A percentile compares a stretch with the other conserved stretches of the same genome.
Evolutionary conservation across 35 echinoderm and acorn worm genomes (phyloP).

Genomic region (Apostichopus californicus): DNA sequence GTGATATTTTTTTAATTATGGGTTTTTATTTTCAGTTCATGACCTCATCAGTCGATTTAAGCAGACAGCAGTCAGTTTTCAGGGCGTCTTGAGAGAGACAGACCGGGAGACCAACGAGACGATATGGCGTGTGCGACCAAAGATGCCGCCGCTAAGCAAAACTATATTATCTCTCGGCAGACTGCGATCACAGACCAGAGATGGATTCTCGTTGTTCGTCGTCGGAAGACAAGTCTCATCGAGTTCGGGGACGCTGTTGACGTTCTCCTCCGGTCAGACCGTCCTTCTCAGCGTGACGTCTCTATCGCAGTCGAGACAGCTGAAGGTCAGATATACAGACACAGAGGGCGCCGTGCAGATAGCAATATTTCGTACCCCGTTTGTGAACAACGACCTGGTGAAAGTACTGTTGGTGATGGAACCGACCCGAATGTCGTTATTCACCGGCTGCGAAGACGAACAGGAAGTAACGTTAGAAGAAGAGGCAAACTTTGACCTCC

Average conservation of each 20-base stretch:
- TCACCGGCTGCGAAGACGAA: background rate
- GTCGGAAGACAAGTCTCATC: background rate
- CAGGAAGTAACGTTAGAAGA: background rate
- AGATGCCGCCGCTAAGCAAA: slow-evolving; percentile 24
- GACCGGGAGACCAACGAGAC: background rate
- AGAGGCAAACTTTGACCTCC: slow-evolving; percentile 9
- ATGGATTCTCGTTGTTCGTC: slow-evolving; percentile 19
- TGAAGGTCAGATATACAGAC: slow-evolving; percentile 32
- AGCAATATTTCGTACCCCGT: slow-evolving; percentile 21
- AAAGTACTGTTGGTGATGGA: slow-evolving; percentile 17
- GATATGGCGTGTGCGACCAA: slow-evolving; percentile 41
- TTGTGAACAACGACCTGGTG: background rate
- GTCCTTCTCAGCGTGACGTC: slow-evolving; percentile 40
- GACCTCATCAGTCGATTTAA: slow-evolving; percentile 32
- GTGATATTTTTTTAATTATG: background rate
- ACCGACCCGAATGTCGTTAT: background rate
- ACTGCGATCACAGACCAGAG: background rate
- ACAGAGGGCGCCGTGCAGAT: background rate
- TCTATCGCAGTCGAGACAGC: slow-evolving; percentile 3
- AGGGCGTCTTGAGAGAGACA: background rate
- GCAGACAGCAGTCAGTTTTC: slow-evolving; percentile 20
- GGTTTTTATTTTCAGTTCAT: slow-evolving; percentile 23
- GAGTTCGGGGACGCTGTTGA: slow-evolving; percentile 42
- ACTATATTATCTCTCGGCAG: background rate
- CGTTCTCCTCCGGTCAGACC: background rate